phyloP scores from a whole-genome alignment of 2,113 vertebrate species.

The Heliornis fulica region DNA sequence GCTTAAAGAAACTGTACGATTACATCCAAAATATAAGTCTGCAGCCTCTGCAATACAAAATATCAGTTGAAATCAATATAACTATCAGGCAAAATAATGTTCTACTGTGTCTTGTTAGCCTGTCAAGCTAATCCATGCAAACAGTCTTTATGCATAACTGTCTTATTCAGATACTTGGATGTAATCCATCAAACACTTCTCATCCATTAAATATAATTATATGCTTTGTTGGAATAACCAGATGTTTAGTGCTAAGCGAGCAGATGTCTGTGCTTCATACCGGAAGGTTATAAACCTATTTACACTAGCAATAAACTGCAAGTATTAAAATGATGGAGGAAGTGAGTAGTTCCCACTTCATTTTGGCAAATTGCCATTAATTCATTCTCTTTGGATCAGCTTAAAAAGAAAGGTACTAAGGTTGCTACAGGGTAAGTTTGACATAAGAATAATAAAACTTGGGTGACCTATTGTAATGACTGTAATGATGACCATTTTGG shows the following conservation, averaged over 20 bases:
- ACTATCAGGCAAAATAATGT: not conserved
- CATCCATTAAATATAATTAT: constrained; percentile 78
- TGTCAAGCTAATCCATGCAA: constrained; percentile 51
- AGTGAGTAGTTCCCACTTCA: constrained; percentile 27
- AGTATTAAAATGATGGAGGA: constrained; percentile 60
- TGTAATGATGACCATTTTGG: not conserved
- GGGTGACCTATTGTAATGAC: constrained; percentile 2
- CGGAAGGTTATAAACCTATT: constrained; percentile 73
- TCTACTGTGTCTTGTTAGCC: constrained; percentile 35
- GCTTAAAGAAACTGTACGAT: not conserved
- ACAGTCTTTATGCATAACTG: constrained; percentile 50
- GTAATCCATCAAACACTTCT: constrained; percentile 70
- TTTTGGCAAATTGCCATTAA: constrained; percentile 21
- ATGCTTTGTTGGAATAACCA: constrained; percentile 76
- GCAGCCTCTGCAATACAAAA: not conserved
- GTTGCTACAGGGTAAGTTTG: constrained; percentile 17
- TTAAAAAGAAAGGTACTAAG: not conserved
- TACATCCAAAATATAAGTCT: not conserved
- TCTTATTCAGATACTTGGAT: constrained; percentile 68
- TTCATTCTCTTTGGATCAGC: not conserved
- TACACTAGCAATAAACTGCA: constrained; percentile 57
- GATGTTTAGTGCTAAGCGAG: constrained; percentile 73
- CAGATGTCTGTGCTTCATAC: constrained; percentile 70
- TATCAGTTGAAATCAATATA: not conserved
- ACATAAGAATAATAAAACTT: not conserved